These are phyloP conservation scores for Chalcis sispes DNA, from an alignment of 2,888 invertebrate genomes.

Conservation along the genomic window DNA sequence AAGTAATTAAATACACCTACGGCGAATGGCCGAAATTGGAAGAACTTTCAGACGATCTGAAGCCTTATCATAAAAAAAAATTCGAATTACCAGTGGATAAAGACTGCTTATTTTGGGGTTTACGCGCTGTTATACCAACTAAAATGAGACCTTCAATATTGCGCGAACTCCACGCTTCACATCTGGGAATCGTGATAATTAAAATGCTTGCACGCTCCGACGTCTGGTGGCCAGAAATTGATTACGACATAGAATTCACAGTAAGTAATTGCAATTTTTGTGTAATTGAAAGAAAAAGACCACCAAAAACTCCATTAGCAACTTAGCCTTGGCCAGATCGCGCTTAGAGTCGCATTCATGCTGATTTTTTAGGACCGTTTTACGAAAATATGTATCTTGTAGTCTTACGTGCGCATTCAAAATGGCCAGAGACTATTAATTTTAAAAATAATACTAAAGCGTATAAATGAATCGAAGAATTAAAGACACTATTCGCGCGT, in stretches of 20 bases:
- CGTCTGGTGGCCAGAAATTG: slow-evolving; percentile 55
- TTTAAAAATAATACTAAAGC: slow-evolving; percentile 55
- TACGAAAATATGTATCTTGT: neutral
- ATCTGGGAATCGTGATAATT: slow-evolving; percentile 58
- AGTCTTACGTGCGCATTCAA: neutral
- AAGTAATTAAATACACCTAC: too few species aligned
- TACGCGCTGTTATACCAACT: slow-evolving; percentile 45
- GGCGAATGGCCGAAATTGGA: slow-evolving; percentile 44
- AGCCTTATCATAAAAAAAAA: slow-evolving; percentile 4
- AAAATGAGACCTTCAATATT: slow-evolving; percentile 36
- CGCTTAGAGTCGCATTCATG: neutral
- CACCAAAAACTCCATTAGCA: neutral
- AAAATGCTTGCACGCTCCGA: slow-evolving; percentile 58
- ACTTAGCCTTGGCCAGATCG: neutral
- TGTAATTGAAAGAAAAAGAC: neutral
- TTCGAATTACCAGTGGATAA: slow-evolving; percentile 47
- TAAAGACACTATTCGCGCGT: slow-evolving; percentile 51
- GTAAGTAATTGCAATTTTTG: neutral
- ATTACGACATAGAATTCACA: neutral
- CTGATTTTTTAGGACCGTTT: neutral
- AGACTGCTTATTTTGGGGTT: slow-evolving; percentile 52
- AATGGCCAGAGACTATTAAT: slow-evolving; percentile 56
- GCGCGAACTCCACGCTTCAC: slow-evolving; percentile 50
- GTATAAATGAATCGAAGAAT: slow-evolving; percentile 49
- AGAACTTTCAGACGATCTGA: slow-evolving; percentile 19